Evolutionary conservation across 2,888 invertebrate species (phyloP), one percentile per base, ranked within the genome.

Genomic region (Zhengitettix transpicula): DNA sequence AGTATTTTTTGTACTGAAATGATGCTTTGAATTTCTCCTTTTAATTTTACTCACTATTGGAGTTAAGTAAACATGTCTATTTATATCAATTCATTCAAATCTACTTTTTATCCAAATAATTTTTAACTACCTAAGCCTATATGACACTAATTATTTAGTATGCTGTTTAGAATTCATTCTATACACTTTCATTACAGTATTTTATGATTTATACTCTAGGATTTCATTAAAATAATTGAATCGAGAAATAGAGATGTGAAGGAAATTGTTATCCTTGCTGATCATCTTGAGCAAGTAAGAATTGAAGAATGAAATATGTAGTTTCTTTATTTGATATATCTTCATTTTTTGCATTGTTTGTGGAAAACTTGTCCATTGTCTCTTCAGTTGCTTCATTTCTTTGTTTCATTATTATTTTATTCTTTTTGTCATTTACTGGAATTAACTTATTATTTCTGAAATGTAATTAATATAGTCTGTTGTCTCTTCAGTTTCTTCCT

Each of bases 261-360:
- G 74, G 84, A 85, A 73, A 81, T 86, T 73, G 79, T 84, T 73
- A 78, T 77, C 71, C 80, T 87, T 76, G 83, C 86, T 71, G 87
- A 87, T 77, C 83, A 84, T 70, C 81, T 88, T 77, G 86, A 88
- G 75, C 87, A 88, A 86, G 87, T 87, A 87, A 87, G 87, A 78
- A 41, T 60, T 58, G 40, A 17, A 16, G 16, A 14, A n/a, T 42
- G 16, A 51, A 47, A 47, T 47, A 14, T 14, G 53, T 16, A 41
- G 10, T 40, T 55, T 55, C 40, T 63, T 59, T 57, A 54, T 42
- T 61, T 59, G 28, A 53, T 56, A 14, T 10, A 58, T 54, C 56
- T 55, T 60, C 54, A 40, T 58, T 58, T 53, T 41, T 58, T 40
- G 12, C 15, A 41, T n/a, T 1, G 10, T 54, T 14, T 59, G 53